A percentile compares a stretch with the other conserved stretches of the same genome.
Evolutionary conservation across 2,113 vertebrate species (phyloP).

Genomic region (Ictalurus punctatus): DNA sequence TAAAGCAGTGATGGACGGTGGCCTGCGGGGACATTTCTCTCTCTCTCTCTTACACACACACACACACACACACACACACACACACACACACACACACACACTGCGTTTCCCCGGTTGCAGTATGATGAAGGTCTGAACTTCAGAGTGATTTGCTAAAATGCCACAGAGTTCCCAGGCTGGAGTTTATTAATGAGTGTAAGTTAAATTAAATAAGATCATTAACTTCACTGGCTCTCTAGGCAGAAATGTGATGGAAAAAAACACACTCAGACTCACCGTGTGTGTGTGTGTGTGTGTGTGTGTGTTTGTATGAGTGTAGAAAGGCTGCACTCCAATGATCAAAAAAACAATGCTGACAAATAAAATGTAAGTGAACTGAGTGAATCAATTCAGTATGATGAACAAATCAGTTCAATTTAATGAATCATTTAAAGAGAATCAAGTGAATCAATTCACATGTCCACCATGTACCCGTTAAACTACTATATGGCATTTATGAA

Average conservation of each 20-base stretch:
- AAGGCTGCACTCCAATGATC: neutral
- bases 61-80: neutral
- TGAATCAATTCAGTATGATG: neutral
- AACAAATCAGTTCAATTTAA: neutral
- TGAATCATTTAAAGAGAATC: too few relatives aligned
- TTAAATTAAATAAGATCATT: constrained; percentile 8
- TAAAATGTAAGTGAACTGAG: neutral
- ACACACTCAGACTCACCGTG: neutral
- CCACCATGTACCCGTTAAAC: neutral
- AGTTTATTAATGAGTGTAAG: neutral
- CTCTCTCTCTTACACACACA: neutral
- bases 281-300: neutral
- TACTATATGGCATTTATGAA: neutral
- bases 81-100: constrained; percentile 3
- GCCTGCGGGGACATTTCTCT: constrained; percentile 21
- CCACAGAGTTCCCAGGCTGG: constrained; percentile 32
- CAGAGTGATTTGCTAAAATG: constrained; percentile 48
- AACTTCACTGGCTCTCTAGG: neutral
- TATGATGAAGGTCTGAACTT: constrained; percentile 1
- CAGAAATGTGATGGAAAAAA: too few relatives aligned
- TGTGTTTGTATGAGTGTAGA: neutral
- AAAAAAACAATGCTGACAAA: neutral
- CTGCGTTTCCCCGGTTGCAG: neutral
- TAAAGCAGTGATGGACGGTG: constrained; percentile 37
- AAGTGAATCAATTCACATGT: neutral